Conservation (phyloP, 2,888 invertebrate species). For the Heteropelma amictum region DNA sequence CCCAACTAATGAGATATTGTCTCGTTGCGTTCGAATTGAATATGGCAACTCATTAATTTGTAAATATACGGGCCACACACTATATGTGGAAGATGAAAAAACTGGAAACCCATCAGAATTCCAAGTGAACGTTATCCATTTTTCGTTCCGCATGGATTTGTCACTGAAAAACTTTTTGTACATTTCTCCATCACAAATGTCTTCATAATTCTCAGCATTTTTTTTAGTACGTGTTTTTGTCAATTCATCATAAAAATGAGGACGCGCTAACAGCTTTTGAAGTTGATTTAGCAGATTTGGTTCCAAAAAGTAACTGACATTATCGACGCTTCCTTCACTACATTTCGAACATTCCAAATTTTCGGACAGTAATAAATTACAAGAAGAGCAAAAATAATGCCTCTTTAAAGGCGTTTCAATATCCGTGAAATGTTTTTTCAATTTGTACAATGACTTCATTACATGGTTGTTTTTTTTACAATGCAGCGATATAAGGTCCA, state of each 20-base stretch:
- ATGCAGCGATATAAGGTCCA: neutral
- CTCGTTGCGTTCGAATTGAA: slow-evolving; percentile 39
- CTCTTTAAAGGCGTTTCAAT: neutral
- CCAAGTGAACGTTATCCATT: slow-evolving; percentile 52
- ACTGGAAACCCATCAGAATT: slow-evolving; percentile 56
- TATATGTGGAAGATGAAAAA: no score
- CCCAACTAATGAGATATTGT: slow-evolving; percentile 57
- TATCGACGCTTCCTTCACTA: neutral
- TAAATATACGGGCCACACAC: no score
- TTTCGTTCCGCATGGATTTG: neutral
- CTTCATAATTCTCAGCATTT: neutral
- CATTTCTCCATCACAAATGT: neutral
- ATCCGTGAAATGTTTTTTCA: no score
- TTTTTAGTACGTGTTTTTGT: neutral
- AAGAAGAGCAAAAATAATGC: neutral
- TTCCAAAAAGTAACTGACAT: neutral
- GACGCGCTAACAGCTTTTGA: neutral
- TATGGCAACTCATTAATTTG: slow-evolving; percentile 59
- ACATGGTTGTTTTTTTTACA: neutral
- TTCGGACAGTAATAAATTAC: neutral
- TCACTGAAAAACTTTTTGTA: neutral
- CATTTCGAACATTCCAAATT: neutral
- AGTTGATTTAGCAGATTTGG: neutral
- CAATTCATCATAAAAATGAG: neutral
- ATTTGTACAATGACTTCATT: neutral